These are phyloP conservation scores for Stenchaetothrips biformis DNA, from an alignment of 2,888 invertebrate genomes.

Conservation along the genomic window DNA sequence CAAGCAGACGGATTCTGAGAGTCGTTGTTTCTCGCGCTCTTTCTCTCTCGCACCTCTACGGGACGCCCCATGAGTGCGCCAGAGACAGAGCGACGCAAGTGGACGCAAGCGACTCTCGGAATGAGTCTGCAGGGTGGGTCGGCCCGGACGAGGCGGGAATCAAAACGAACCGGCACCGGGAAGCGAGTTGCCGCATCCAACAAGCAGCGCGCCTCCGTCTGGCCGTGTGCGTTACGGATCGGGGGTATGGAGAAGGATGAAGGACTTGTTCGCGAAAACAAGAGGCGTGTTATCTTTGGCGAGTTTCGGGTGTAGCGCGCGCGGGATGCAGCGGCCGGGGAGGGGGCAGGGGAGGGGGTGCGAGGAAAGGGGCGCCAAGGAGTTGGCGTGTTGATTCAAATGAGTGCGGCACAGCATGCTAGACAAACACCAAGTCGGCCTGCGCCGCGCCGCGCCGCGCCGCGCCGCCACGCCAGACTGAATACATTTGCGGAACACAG, in stretches of 20 bases:
- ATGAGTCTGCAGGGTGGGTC: not conserved
- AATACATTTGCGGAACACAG: not conserved
- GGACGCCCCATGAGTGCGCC: too few relatives aligned
- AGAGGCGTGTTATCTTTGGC: not conserved
- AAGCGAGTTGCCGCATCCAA: not conserved
- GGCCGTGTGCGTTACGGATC: not conserved
- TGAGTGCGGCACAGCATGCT: not conserved
- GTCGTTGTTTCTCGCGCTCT: too few relatives aligned
- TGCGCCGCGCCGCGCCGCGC: not conserved
- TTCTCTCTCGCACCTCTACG: too few relatives aligned
- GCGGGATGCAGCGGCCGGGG: not conserved
- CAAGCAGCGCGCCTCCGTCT: not conserved
- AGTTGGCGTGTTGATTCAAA: slow-evolving; percentile 21
- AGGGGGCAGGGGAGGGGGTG: not conserved
- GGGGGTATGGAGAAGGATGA: not conserved
- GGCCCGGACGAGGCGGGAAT: not conserved
- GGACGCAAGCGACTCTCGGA: too few relatives aligned
- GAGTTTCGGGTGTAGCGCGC: not conserved
- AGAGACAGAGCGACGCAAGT: too few relatives aligned
- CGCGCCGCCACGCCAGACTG: not conserved
- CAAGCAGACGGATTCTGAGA: too few relatives aligned
- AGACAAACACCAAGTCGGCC: slow-evolving; percentile 10
- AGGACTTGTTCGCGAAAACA: not conserved
- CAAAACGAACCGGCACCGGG: not conserved
- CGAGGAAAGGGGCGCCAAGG: not conserved